phyloP scores from a whole-genome alignment of 2,888 invertebrate genomes.

The Drosophila acutilabella region DNA sequence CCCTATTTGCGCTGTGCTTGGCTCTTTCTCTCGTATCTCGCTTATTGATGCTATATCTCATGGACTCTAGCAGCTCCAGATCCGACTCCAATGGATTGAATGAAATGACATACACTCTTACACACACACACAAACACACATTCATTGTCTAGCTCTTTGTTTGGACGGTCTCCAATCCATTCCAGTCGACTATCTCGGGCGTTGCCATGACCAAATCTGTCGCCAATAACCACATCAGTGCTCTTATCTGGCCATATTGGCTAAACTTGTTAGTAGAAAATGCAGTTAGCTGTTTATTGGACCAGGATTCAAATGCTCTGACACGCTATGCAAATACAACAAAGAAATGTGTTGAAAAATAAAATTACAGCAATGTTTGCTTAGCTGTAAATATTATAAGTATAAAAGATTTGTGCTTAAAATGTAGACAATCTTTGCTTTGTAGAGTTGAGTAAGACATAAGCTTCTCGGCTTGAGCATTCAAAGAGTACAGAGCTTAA shows the following conservation, averaged over 20 bases:
- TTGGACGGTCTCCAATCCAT: conserved; percentile 16
- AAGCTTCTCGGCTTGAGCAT: neutral
- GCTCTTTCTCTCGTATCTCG: conserved; percentile 66
- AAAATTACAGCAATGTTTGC: conserved; percentile 14
- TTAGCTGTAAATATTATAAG: conserved; percentile 12
- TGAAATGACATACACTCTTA: conserved; percentile 65
- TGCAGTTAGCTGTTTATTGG: conserved; percentile 26
- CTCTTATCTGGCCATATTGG: conserved; percentile 19
- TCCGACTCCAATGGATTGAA: conserved; percentile 32
- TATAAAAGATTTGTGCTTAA: neutral
- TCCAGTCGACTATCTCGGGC: conserved; percentile 33
- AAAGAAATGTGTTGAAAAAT: conserved; percentile 1
- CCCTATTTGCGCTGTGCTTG: conserved; percentile 55
- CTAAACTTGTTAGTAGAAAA: conserved; percentile 32
- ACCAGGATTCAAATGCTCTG: conserved; percentile 11
- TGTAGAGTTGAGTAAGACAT: neutral
- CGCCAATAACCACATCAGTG: conserved; percentile 22
- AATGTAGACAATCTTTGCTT: neutral
- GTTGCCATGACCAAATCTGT: conserved; percentile 35
- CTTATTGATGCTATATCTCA: conserved; percentile 72
- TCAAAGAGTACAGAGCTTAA: neutral
- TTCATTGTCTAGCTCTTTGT: conserved; percentile 44
- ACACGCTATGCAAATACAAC: neutral
- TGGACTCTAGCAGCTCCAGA: conserved; percentile 29
- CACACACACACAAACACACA: conserved; percentile 56